phyloP scores from a whole-genome alignment of 2,888 invertebrate species.

The Brassicogethes aeneus region DNA sequence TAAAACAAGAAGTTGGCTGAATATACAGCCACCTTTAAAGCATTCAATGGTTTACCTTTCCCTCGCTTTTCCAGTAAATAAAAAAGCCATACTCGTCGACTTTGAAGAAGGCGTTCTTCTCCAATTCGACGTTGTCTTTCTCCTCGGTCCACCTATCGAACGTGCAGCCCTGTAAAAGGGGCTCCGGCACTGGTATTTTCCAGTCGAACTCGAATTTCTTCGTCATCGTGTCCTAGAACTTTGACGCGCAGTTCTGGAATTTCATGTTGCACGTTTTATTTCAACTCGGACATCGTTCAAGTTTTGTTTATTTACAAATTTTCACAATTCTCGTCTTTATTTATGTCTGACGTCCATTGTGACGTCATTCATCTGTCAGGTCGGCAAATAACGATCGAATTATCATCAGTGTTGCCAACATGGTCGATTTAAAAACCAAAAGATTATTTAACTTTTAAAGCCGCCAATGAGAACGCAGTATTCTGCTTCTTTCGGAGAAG shows the following conservation, averaged over 20 bases:
- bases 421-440: background rate
- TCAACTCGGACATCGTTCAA: too few relatives aligned
- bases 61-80: constrained; percentile 97
- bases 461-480: too few relatives aligned
- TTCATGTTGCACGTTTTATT: constrained; percentile 7
- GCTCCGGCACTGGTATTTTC: constrained; percentile 90
- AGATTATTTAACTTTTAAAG: too few relatives aligned
- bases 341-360: constrained; percentile 9
- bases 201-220: constrained; percentile 99
- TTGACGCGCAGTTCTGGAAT: constrained; percentile 8
- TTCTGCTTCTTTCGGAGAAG: background rate
- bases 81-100: constrained; percentile 98
- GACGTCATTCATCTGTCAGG: constrained; percentile 7
- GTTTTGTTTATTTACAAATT: background rate
- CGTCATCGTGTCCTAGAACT: constrained; percentile 57
- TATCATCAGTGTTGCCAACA: background rate
- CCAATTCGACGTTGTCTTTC: constrained; percentile 83
- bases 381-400: constrained; percentile 1
- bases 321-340: constrained; percentile 4
- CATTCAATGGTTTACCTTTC: constrained; percentile 64
- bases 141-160: constrained; percentile 99
- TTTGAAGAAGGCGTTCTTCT: constrained; percentile 82
- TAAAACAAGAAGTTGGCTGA: constrained; percentile 49
- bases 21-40: constrained; percentile 1
- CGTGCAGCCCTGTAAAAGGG: constrained; percentile 71